These are phyloP conservation scores for Anarrhichthys ocellatus DNA, from an alignment of 2,113 vertebrate genomes.

Conservation along the genomic window DNA sequence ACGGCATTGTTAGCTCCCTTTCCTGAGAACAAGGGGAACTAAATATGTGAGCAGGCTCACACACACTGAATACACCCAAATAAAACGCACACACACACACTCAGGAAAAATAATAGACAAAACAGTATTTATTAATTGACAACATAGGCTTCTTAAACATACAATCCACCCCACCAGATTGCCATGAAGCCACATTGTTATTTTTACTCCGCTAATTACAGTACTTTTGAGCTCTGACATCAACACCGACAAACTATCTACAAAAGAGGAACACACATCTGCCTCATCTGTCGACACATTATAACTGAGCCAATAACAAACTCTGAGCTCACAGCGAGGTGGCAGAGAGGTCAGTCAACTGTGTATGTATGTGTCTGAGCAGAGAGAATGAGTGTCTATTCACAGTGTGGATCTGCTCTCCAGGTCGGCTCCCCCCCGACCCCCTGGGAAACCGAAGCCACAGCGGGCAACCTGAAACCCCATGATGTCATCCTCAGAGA, in stretches of 20 bases:
- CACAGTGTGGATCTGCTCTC: conserved; percentile 57
- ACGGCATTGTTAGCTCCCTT: neutral
- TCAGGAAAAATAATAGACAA: conserved; percentile 20
- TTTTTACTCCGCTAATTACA: conserved; percentile 43
- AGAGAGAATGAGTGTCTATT: conserved; percentile 39
- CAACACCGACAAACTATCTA: conserved; percentile 37
- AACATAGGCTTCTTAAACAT: conserved; percentile 16
- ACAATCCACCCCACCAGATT: neutral
- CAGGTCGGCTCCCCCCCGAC: conserved; percentile 23
- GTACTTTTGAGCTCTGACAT: conserved; percentile 45
- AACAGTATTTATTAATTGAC: conserved; percentile 29
- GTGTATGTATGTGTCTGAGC: conserved; percentile 36
- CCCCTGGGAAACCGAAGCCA: conserved; percentile 70
- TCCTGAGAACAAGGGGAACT: neutral
- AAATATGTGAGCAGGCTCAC: neutral
- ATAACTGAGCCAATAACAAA: conserved; percentile 64
- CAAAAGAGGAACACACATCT: conserved; percentile 68
- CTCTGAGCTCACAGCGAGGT: conserved; percentile 59
- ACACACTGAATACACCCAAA: neutral
- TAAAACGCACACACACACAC: conserved; percentile 5
- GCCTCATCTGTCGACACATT: conserved; percentile 74
- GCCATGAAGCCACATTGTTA: conserved; percentile 2
- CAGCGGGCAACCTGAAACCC: conserved; percentile 74
- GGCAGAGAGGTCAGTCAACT: conserved; percentile 62
- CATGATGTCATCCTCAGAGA: conserved; percentile 78